Conservation (phyloP, 64 coral and sea anemone genomes). For the Montipora efflorescens region DNA sequence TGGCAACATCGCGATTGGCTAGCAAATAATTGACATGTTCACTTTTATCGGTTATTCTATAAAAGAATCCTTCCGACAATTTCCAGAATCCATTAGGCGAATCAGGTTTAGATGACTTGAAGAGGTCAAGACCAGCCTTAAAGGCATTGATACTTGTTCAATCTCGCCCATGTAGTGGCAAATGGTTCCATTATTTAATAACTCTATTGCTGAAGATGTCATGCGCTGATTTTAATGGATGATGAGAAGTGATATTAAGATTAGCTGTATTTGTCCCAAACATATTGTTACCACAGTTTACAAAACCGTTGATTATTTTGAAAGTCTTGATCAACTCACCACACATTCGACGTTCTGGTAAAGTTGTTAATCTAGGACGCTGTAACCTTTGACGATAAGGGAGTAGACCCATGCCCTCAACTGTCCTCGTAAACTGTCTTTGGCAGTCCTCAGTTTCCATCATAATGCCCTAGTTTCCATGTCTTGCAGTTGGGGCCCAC, state of each 20-base stretch:
- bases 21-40: background rate
- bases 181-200: slow-evolving; percentile 19
- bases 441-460: slow-evolving; percentile 39
- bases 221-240: background rate
- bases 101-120: background rate
- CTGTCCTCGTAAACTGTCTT: slow-evolving; percentile 24
- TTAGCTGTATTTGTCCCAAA: slow-evolving; percentile 16
- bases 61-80: slow-evolving; percentile 14
- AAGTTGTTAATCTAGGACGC: slow-evolving; percentile 35
- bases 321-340: slow-evolving; percentile 32
- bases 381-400: slow-evolving; percentile 10
- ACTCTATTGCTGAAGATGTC: slow-evolving; percentile 20
- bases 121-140: background rate
- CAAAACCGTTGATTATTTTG: slow-evolving; percentile 32
- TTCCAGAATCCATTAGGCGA: background rate
- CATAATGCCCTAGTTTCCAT: slow-evolving; percentile 29
- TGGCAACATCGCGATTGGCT: background rate
- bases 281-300: slow-evolving; percentile 46
- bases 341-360: background rate
- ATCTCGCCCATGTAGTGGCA: background rate
- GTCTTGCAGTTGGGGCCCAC: slow-evolving; percentile 5
- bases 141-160: background rate
- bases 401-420: slow-evolving; percentile 21
- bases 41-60: background rate
- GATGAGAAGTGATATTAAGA: background rate